Conservation (phyloP, 1,140 invertebrate genomes). For the Oscheius sp. region DNA sequence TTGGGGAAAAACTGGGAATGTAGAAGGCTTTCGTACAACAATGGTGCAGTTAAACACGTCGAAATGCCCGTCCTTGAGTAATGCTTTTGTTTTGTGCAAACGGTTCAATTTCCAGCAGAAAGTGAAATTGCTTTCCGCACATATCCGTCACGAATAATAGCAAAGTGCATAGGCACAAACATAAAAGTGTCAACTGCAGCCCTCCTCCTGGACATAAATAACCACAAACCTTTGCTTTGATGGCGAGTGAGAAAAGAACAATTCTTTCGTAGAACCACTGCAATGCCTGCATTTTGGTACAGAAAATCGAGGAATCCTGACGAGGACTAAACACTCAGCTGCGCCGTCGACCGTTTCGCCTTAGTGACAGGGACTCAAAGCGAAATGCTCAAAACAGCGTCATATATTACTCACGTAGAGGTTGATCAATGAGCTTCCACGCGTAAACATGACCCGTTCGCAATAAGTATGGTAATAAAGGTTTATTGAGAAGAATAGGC, state of each 20-base stretch:
- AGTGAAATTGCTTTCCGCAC: not conserved
- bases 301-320: not conserved
- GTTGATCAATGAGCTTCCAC: not conserved
- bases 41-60: not conserved
- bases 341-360: slow-evolving; percentile 2
- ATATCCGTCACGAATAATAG: not conserved
- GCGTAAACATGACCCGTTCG: not conserved
- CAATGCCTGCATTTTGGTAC: not conserved
- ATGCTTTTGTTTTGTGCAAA: too few species aligned
- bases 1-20: too few species aligned
- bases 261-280: not conserved
- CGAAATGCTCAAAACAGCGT: not conserved
- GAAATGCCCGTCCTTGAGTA: too few species aligned
- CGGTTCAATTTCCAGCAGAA: too few species aligned
- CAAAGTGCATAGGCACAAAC: not conserved
- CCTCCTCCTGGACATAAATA: not conserved
- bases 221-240: not conserved
- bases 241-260: not conserved
- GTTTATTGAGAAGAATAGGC: too few species aligned
- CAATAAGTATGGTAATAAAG: too few species aligned
- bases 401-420: not conserved
- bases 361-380: too few species aligned
- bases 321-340: not conserved
- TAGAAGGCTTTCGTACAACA: not conserved
- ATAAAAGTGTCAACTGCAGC: not conserved